Conservation (phyloP, 1,140 invertebrate species). For the Drosophila burlai region DNA sequence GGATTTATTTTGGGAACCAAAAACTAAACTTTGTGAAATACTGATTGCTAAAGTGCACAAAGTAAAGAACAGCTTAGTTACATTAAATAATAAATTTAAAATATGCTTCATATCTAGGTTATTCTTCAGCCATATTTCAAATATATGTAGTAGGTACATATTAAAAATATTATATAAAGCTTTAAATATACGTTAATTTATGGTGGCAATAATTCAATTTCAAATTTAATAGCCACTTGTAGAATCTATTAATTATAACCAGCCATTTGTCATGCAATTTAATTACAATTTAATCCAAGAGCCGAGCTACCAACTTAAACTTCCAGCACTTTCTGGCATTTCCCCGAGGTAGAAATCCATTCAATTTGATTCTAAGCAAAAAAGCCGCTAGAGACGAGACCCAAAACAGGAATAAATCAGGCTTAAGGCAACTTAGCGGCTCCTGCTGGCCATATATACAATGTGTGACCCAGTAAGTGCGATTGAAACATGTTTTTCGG, state of each 20-base stretch:
- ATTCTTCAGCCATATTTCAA: background rate
- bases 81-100: background rate
- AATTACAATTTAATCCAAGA: slow-evolving; percentile 7
- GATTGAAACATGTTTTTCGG: slow-evolving; percentile 69
- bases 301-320: background rate
- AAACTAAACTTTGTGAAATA: background rate
- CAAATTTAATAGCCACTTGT: slow-evolving; percentile 1
- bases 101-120: background rate
- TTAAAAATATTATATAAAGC: too few species aligned
- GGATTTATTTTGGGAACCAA: too few species aligned
- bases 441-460: slow-evolving; percentile 1
- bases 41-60: background rate
- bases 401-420: slow-evolving; percentile 28
- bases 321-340: background rate
- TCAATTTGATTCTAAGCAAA: background rate
- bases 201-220: background rate
- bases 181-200: background rate
- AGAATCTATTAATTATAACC: background rate
- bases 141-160: too few species aligned
- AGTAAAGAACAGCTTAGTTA: background rate
- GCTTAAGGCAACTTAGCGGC: slow-evolving; percentile 33
- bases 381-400: slow-evolving; percentile 7
- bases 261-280: slow-evolving; percentile 3
- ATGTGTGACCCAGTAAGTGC: slow-evolving; percentile 52
- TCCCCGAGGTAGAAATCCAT: background rate